A percentile compares a stretch with the other conserved stretches of the same genome.
phyloP scores from a whole-genome alignment of 2,888 invertebrate species.

The Brenthis hecate region DNA sequence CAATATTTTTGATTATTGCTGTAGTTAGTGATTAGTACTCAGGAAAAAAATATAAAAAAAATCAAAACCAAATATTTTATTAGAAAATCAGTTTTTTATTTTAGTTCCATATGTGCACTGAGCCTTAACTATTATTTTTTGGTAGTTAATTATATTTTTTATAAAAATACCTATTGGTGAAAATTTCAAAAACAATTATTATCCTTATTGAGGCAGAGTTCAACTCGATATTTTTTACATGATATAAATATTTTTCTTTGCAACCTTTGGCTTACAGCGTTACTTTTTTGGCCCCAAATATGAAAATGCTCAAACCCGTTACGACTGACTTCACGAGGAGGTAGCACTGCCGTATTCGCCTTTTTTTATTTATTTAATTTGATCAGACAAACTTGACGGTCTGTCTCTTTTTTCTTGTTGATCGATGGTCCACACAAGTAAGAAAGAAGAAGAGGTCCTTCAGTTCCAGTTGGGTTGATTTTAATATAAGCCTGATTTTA shows the following conservation, averaged over 20 bases:
- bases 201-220: no score
- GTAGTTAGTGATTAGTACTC: background rate
- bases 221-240: no score
- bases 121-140: background rate
- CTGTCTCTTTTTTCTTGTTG: no score
- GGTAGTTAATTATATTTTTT: background rate
- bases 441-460: background rate
- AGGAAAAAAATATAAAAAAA: background rate
- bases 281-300: no score
- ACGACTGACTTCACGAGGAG: background rate
- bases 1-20: no score
- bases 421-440: background rate
- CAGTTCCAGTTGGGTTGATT: background rate
- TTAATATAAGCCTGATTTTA: constrained; percentile 28
- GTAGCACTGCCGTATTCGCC: background rate
- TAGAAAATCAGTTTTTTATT: no score
- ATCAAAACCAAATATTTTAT: background rate
- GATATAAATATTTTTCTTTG: no score
- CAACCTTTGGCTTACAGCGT: no score
- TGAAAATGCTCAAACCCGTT: background rate
- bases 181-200: background rate
- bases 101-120: background rate
- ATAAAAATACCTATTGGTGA: background rate
- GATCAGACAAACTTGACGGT: background rate
- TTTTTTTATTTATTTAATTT: background rate